Percentiles rank a stretch among this genome's conserved stretches.
Evolutionary conservation across 1,140 invertebrate genomes (phyloP).

Genomic region (Lerema accius): DNA sequence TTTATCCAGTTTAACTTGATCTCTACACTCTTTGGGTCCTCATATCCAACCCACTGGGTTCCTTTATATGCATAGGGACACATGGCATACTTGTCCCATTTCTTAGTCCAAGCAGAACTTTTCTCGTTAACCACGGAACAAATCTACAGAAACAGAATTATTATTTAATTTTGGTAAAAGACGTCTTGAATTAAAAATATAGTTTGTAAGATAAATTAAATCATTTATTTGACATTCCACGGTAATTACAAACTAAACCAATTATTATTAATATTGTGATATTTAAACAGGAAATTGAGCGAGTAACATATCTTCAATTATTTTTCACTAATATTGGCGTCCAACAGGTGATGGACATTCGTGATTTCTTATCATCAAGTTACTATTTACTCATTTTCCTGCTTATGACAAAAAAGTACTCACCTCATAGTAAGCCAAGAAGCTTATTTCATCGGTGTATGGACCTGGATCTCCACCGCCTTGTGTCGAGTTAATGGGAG

Average conservation of each 20-base stretch:
- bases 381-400: slow-evolving; percentile 36
- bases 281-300: no score
- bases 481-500: slow-evolving; percentile 93
- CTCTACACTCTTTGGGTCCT: slow-evolving; percentile 90
- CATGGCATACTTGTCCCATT: slow-evolving; percentile 91
- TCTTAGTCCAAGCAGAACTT: slow-evolving; percentile 89
- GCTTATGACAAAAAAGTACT: no score
- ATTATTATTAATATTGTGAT: no score
- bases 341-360: no score
- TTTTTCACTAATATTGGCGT: no score
- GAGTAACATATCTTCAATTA: no score
- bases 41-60: slow-evolving; percentile 96
- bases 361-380: no score
- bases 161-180: not conserved
- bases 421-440: slow-evolving; percentile 95
- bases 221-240: no score
- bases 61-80: slow-evolving; percentile 93
- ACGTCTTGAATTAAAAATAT: no score
- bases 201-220: no score
- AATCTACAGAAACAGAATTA: slow-evolving; percentile 82
- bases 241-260: no score
- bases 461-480: slow-evolving; percentile 92
- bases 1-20: slow-evolving; percentile 95
- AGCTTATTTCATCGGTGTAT: slow-evolving; percentile 93
- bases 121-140: slow-evolving; percentile 88